Evolutionary conservation across 64 coral and sea anemone species (phyloP), one percentile per base, ranked within the genome.

Genomic region (Dendrophyllia cribrosa): DNA sequence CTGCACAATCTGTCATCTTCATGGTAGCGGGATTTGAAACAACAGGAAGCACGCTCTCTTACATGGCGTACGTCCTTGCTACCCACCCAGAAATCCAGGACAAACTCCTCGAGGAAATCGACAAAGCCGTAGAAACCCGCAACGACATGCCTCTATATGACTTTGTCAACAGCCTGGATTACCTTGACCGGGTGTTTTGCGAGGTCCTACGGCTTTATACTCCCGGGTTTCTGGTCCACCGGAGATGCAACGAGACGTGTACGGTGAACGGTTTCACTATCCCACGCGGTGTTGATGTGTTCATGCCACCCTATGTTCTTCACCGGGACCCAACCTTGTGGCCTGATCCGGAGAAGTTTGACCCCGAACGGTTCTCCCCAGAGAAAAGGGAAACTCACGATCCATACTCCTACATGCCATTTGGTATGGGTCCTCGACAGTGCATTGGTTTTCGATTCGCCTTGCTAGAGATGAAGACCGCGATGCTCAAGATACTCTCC

Each of bases 1-100:
- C 55, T 44, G 79, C 62, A 4, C 79, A 82, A 21, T 59, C 79
- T 62, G 62, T 66, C 14, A 66, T 82, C 79, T 82, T 82, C 51
- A 62, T 82, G 79, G 62, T 82, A 21, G 79, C 79, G 21, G 79
- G 79, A 26, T 82, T 82, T 21, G 79, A 82, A 20, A 82, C 79
- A 5, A 82, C 79, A 8, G 79, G 79, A 66, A 82, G 62, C 44
- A 82, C 79, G 19, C 79, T 82, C 6, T 43, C 79, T 48, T 63
- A 12, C 55, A 61, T 66, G 62, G 79, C 79, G 15, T 82, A 82
- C 21, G 3, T 62, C 2, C 58, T 82, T 3, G 79, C 79, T 15
- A 62, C 20, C 2, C 55, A 82, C 79, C 79, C 79, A 9, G 56
- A 82, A 19, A 23, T 82, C 2, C 79, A 82, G 62, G 79, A 82